Conservation (phyloP, 2,113 vertebrate genomes). For the Chrysochloris asiatica region DNA sequence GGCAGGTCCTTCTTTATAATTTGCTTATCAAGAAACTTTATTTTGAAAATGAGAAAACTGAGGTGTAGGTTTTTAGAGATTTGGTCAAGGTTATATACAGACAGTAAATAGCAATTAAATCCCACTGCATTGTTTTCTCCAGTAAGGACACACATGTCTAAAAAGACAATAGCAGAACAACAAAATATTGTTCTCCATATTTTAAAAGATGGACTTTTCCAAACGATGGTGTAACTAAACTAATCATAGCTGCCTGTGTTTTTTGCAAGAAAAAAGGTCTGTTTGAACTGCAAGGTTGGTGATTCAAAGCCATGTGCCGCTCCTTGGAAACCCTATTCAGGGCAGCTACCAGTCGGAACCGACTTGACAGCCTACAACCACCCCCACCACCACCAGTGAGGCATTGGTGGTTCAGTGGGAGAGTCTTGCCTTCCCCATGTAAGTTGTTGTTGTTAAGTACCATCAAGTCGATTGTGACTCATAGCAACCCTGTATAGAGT, state of each 20-base stretch:
- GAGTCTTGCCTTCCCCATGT: too few relatives aligned
- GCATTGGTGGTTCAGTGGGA: too few relatives aligned
- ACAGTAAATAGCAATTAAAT: neutral
- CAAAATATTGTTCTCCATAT: neutral
- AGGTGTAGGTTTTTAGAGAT: conserved; percentile 5
- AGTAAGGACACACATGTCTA: neutral
- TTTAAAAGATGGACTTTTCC: neutral
- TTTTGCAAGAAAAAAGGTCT: too few relatives aligned
- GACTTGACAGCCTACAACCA: too few relatives aligned
- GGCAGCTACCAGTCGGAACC: too few relatives aligned
- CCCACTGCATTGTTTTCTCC: neutral
- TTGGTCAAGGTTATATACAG: neutral
- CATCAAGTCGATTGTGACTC: too few relatives aligned
- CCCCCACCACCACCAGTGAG: too few relatives aligned
- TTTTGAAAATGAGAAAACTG: conserved; percentile 1
- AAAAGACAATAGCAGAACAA: conserved; percentile 3
- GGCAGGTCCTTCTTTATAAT: neutral
- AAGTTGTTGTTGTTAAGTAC: too few relatives aligned
- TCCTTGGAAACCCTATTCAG: too few relatives aligned
- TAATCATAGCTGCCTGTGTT: conserved; percentile 28
- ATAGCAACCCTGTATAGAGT: too few relatives aligned
- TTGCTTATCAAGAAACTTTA: neutral
- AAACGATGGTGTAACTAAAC: neutral
- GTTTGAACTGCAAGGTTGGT: too few relatives aligned
- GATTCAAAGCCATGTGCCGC: too few relatives aligned